Base-by-base conservation (phyloP, 2,113 vertebrate species). In the Cephalopterus ornatus region DNA sequence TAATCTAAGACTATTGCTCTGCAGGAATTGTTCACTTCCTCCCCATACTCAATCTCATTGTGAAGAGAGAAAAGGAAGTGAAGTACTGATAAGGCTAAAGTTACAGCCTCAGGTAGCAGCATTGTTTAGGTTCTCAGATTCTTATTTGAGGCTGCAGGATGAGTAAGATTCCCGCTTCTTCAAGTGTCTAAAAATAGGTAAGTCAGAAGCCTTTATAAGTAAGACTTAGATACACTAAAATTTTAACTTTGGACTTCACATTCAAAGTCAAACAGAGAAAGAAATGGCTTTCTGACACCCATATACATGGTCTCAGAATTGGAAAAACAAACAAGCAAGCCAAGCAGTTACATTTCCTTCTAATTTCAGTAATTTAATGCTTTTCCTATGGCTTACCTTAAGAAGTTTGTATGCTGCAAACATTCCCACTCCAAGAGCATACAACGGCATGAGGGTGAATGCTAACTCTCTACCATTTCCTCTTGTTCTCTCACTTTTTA, bases 401-500 rank as follows among this genome's bases (percentile, higher is more conserved):
- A 99, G 70, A 76, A 99, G 98, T 97, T 99, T 99, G 96, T 99
- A 99, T 5, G 97, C 98, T n/a, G 98, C 99, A 95, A 99, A 99
- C 70, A 99, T 97, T 37, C 98, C 99, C 22, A 99, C 98, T 56
- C 98, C 98, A 49, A 99, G 97, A 78, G 98, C 98, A 53, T 99
- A 99, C 42, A 99, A 93, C 0, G 99, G 99, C 98, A 99, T 99
- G 39, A 99, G 98, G 1, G 98, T 99, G 87, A 99, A 98, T n/a
- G 98, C 98, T 32, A 98, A 98, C 87, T 98, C 98, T 95, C 98
- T 99, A 93, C 91, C 98, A 92, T 95, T 98, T 83, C 98, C 93
- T 88, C 98, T 98, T 63, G 76, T 98, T 80, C 98, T 99, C 88
- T 99, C 98, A 0, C 39, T 96, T 95, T 98, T 99, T 63, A 98